These are phyloP conservation scores for Mercenaria mercenaria DNA, from an alignment of 1,140 invertebrate species.

Conservation along the genomic window DNA sequence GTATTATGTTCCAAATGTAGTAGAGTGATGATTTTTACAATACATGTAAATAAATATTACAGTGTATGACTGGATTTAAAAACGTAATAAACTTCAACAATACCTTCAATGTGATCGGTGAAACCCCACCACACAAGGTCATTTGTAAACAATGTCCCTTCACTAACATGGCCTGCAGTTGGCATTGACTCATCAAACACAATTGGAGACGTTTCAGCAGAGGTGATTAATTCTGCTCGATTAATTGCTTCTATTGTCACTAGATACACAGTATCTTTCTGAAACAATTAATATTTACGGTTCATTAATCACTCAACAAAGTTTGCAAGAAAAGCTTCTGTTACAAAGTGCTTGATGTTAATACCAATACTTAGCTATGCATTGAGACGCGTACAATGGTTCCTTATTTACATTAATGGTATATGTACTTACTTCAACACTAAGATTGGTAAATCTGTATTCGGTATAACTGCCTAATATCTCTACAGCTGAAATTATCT, in stretches of 20 bases:
- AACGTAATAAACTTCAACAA: no score
- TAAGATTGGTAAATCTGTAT: constrained; percentile 72
- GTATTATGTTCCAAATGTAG: no score
- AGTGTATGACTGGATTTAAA: no score
- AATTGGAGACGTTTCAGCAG: constrained; percentile 51
- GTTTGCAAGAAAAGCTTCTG: no score
- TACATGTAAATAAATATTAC: no score
- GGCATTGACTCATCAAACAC: constrained; percentile 67
- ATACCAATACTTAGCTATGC: no score
- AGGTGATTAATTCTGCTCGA: constrained; percentile 42
- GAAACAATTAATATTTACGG: no score
- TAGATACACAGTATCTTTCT: constrained; percentile 30
- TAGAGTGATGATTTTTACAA: no score
- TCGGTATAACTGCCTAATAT: constrained; percentile 60
- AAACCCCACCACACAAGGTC: constrained; percentile 64
- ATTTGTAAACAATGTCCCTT: constrained; percentile 49
- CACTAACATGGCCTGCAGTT: constrained; percentile 52
- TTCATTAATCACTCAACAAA: no score
- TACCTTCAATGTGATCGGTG: constrained; percentile 40
- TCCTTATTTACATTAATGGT: no score
- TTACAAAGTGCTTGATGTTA: no score
- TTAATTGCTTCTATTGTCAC: constrained; percentile 62
- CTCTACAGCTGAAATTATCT: constrained; percentile 43
- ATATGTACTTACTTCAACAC: constrained; percentile 67
- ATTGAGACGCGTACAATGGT: no score